phyloP scores from a whole-genome alignment of 2,113 vertebrate species.

The Girardinichthys multiradiatus region DNA sequence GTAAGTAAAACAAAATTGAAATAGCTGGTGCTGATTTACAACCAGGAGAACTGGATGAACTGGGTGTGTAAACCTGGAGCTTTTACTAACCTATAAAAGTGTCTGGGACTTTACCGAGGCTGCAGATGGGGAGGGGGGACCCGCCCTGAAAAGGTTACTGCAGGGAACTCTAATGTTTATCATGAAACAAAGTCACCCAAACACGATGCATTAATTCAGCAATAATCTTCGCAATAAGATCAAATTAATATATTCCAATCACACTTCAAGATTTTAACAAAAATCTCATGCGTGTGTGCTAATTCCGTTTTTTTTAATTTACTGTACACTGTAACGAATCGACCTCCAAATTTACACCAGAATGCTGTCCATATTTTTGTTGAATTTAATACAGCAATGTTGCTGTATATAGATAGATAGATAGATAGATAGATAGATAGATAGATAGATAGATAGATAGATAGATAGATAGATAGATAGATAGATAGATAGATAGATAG shows the following conservation, averaged over 20 bases:
- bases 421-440: too few relatives aligned
- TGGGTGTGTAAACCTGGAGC: conserved; percentile 96
- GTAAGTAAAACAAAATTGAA: conserved; percentile 88
- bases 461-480: too few relatives aligned
- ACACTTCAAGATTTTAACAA: not conserved
- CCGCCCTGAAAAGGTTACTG: conserved; percentile 84
- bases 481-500: too few relatives aligned
- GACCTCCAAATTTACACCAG: too few relatives aligned
- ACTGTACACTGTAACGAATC: too few relatives aligned
- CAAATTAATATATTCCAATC: not conserved
- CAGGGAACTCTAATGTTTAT: conserved; percentile 46
- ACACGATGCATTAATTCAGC: conserved; percentile 8
- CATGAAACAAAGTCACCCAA: conserved; percentile 31
- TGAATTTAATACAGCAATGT: too few relatives aligned
- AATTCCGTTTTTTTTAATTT: too few relatives aligned
- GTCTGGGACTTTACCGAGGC: conserved; percentile 90
- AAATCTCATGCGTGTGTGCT: not conserved
- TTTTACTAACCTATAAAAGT: conserved; percentile 99
- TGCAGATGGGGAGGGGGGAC: conserved; percentile 74
- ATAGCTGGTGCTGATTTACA: conserved; percentile 95
- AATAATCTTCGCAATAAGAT: not conserved
- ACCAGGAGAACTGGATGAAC: conserved; percentile 90
- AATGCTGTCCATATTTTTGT: too few relatives aligned
- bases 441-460: too few relatives aligned
- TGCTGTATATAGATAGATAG: too few relatives aligned